Percentiles rank a stretch among this genome's conserved stretches.
Conservation (phyloP, 2,113 vertebrate species). For the Orycteropus afer region DNA sequence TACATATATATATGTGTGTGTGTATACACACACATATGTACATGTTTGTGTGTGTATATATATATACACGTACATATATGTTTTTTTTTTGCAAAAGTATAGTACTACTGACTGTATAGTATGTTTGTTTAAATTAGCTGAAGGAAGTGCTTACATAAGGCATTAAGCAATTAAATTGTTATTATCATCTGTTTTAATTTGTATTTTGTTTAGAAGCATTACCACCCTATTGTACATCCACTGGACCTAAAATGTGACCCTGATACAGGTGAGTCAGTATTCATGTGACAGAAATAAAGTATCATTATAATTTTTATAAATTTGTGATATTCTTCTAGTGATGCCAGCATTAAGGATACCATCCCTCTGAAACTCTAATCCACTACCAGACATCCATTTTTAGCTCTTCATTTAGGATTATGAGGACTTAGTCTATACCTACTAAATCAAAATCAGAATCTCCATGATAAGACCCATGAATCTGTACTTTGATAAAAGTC, state of each 20-base stretch:
- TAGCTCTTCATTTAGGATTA: constrained; percentile 1
- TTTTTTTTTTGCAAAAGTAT: background rate
- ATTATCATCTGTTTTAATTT: constrained; percentile 39
- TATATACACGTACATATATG: no score
- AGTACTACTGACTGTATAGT: background rate
- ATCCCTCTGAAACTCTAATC: background rate
- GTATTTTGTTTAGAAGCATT: constrained; percentile 87
- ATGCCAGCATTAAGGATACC: background rate
- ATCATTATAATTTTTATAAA: background rate
- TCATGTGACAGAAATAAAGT: background rate
- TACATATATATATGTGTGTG: background rate
- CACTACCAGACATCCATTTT: background rate
- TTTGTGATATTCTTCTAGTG: background rate
- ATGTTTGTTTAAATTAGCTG: background rate
- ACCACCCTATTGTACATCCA: constrained; percentile 83
- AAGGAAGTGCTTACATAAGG: background rate
- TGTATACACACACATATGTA: background rate
- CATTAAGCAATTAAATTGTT: background rate
- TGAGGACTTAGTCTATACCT: background rate
- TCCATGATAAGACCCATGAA: background rate
- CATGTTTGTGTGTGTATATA: no score
- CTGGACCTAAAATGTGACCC: constrained; percentile 84
- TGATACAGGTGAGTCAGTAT: constrained; percentile 87
- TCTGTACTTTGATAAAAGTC: background rate
- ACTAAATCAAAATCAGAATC: background rate